phyloP scores from a whole-genome alignment of 2,888 invertebrate species.

The Agonopterix alstromeriana region DNA sequence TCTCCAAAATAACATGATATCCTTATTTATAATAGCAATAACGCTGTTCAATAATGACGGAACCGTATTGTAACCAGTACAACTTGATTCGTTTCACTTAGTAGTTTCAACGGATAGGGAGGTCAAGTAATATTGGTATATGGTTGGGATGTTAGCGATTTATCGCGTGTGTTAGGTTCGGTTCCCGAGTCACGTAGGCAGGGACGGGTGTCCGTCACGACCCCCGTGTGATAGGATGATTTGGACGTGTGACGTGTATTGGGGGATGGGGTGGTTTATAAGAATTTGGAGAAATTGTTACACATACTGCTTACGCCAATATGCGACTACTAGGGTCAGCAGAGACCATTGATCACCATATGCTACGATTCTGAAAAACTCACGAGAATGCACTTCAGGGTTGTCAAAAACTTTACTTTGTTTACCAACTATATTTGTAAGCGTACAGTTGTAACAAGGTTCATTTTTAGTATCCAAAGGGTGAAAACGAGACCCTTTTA shows the following conservation, averaged over 20 bases:
- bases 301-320: too few species aligned
- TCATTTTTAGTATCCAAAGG: too few species aligned
- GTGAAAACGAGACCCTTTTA: too few species aligned
- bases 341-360: too few species aligned
- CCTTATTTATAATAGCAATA: slow-evolving; percentile 71
- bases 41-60: slow-evolving; percentile 67
- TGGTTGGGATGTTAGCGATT: slow-evolving; percentile 43
- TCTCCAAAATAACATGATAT: slow-evolving; percentile 58
- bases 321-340: too few species aligned
- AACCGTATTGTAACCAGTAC: slow-evolving; percentile 36
- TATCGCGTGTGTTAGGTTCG: slow-evolving; percentile 54
- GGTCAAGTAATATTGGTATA: slow-evolving; percentile 28
- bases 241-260: slow-evolving; percentile 57
- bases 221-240: slow-evolving; percentile 57
- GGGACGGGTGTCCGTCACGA: slow-evolving; percentile 60
- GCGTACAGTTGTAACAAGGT: too few species aligned
- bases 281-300: too few species aligned
- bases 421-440: too few species aligned
- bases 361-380: too few species aligned
- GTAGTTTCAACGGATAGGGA: neutral
- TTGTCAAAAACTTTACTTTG: too few species aligned
- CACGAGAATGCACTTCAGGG: too few species aligned
- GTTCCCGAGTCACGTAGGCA: slow-evolving; percentile 60
- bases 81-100: slow-evolving; percentile 14
- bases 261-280: slow-evolving; percentile 5